Percentiles rank a stretch among this genome's conserved stretches.
Evolutionary conservation across 2,113 vertebrate genomes (phyloP).

Genomic region (Psilopogon haemacephalus): DNA sequence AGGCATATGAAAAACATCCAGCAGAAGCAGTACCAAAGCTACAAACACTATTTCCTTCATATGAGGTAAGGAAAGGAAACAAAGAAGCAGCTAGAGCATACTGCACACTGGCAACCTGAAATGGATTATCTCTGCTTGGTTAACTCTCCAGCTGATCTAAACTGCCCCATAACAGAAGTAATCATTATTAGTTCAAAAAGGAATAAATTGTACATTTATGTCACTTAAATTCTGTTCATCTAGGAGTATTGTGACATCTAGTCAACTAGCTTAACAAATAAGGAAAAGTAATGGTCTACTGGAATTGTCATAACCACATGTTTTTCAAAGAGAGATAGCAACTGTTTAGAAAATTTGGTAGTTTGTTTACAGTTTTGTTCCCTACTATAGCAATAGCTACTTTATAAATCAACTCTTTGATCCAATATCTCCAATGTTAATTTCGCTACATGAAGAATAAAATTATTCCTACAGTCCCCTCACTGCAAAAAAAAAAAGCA

Average conservation of each 20-base stretch:
- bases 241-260: neutral
- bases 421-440: neutral
- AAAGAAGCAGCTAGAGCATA: neutral
- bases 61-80: neutral
- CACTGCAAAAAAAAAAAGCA: neutral
- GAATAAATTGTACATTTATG: neutral
- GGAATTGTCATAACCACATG: neutral
- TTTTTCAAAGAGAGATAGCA: neutral
- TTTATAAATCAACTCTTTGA: neutral
- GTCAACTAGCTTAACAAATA: neutral
- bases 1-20: neutral
- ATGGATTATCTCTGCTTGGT: neutral
- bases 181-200: neutral
- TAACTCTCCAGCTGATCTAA: neutral
- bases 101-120: neutral
- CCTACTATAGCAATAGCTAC: neutral
- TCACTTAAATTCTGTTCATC: neutral
- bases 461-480: neutral
- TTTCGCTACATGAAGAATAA: neutral
- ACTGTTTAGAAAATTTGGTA: neutral
- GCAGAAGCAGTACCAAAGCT: neutral
- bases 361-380: neutral
- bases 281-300: neutral
- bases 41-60: neutral
- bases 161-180: neutral